Conservation (phyloP, 2,888 invertebrate species). For the Tetrapedia diversipes region DNA sequence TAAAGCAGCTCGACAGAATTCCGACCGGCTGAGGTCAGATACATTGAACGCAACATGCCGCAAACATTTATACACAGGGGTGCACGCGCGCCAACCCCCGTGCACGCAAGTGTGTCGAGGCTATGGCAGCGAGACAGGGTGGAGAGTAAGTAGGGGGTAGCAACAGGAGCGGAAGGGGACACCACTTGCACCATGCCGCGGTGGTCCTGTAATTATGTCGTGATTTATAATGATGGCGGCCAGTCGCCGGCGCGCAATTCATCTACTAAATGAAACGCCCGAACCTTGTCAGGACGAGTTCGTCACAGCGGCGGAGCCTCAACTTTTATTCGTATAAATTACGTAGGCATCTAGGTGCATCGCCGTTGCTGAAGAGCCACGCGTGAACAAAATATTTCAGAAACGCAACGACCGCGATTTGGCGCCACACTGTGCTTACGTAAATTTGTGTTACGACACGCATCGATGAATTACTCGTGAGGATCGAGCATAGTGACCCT, state of each 20-base stretch:
- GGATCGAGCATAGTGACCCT: too few species aligned
- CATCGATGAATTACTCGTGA: too few species aligned
- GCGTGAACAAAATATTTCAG: slow-evolving; percentile 43
- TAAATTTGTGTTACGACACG: too few species aligned
- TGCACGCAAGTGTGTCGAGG: slow-evolving; percentile 36
- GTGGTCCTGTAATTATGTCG: slow-evolving; percentile 75
- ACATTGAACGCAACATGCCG: slow-evolving; percentile 61
- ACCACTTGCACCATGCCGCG: slow-evolving; percentile 64
- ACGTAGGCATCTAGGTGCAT: too few species aligned
- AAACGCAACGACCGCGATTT: not conserved
- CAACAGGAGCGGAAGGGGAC: slow-evolving; percentile 33
- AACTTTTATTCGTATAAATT: slow-evolving; percentile 60
- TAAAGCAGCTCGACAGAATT: slow-evolving; percentile 61
- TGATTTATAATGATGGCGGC: slow-evolving; percentile 78
- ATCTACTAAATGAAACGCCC: slow-evolving; percentile 75
- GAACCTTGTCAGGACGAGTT: slow-evolving; percentile 71
- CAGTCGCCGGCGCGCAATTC: slow-evolving; percentile 70
- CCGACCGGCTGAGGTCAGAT: slow-evolving; percentile 57
- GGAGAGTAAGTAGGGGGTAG: slow-evolving; percentile 60
- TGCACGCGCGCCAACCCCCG: slow-evolving; percentile 10
- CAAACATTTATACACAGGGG: slow-evolving; percentile 43
- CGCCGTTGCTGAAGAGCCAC: slow-evolving; percentile 16
- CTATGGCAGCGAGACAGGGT: slow-evolving; percentile 48
- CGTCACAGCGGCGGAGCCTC: slow-evolving; percentile 64
- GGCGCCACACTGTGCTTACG: too few species aligned